Percentiles rank a stretch among this genome's conserved stretches.
Conservation (phyloP, 2,113 vertebrate genomes). For the Oreotrochilus melanogaster region DNA sequence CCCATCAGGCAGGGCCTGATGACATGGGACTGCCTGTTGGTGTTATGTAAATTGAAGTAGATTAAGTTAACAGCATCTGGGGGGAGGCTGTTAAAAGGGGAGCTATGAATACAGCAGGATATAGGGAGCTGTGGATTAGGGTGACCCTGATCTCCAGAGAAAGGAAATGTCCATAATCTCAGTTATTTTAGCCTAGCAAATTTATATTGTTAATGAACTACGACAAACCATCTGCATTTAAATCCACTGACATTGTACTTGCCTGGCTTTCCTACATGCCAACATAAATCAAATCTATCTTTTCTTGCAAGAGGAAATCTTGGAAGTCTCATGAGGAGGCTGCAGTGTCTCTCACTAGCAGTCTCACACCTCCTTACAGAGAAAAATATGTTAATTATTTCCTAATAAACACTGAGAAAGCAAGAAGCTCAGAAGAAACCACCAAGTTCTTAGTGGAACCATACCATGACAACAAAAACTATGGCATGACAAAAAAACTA, state of each 20-base stretch:
- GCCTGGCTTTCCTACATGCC: neutral
- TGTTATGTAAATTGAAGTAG: neutral
- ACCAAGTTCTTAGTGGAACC: neutral
- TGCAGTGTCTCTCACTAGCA: neutral
- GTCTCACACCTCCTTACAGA: neutral
- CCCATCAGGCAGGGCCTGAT: neutral
- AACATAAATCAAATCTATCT: neutral
- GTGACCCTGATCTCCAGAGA: neutral
- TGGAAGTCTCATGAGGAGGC: neutral
- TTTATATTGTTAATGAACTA: neutral
- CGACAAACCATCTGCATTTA: neutral
- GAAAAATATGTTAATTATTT: neutral
- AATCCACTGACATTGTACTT: neutral
- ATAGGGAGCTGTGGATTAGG: neutral
- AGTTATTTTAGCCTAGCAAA: neutral
- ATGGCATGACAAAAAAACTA: neutral
- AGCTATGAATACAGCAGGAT: neutral
- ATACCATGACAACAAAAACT: neutral
- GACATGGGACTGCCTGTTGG: neutral
- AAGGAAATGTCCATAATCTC: neutral
- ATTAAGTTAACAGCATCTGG: neutral
- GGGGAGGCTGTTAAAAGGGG: neutral
- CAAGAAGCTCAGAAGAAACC: neutral
- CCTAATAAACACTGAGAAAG: neutral
- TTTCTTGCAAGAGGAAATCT: neutral